These are phyloP conservation scores for Drosophila biarmipes DNA, from an alignment of 1,140 invertebrate species.

Conservation along the genomic window DNA sequence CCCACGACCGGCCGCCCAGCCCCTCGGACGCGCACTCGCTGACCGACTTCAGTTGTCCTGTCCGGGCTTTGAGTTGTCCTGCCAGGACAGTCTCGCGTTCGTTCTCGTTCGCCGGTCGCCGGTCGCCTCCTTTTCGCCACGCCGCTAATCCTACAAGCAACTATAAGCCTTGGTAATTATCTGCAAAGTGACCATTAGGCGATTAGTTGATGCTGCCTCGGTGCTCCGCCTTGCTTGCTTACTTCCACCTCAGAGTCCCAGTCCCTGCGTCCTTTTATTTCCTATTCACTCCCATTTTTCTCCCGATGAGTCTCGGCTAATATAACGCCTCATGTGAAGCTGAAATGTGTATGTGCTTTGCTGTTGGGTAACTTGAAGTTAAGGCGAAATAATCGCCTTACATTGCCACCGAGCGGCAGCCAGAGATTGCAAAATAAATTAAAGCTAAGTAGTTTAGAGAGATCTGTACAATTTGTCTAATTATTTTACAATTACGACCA, in stretches of 20 bases:
- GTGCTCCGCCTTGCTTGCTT: conserved; percentile 30
- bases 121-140: conserved; percentile 54
- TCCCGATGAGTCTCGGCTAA: conserved; percentile 24
- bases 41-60: conserved; percentile 18
- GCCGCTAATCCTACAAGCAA: conserved; percentile 75
- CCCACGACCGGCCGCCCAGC: neutral
- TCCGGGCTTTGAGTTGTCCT: conserved; percentile 34
- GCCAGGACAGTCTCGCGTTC: conserved; percentile 23
- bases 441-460: neutral
- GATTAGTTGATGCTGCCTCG: conserved; percentile 72
- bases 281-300: conserved; percentile 1
- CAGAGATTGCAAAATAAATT: conserved; percentile 7
- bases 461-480: neutral
- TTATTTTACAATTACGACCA: neutral
- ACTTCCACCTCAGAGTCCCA: conserved; percentile 5
- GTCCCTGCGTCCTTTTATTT: conserved; percentile 5
- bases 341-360: conserved; percentile 40
- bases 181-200: conserved; percentile 83
- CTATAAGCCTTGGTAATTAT: conserved; percentile 82
- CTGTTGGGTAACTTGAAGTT: conserved; percentile 11
- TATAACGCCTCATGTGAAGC: conserved; percentile 40
- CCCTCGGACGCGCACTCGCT: neutral
- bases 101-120: conserved; percentile 5
- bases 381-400: conserved; percentile 31
- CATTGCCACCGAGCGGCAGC: conserved; percentile 6